Evolutionary conservation across 2,888 invertebrate genomes (phyloP).

Genomic region (Allophyes oxyacanthae): DNA sequence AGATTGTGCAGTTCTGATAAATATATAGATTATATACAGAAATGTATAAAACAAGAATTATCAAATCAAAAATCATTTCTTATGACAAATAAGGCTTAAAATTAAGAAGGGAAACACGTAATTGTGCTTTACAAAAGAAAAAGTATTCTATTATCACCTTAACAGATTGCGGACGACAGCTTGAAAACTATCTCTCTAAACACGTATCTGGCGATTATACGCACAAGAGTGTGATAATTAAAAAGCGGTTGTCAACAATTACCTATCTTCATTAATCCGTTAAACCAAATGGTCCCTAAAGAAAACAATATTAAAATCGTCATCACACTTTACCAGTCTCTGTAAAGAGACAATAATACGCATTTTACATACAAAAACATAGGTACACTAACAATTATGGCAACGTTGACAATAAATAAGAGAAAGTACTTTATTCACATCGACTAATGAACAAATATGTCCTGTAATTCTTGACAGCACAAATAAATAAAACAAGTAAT

Average conservation of each 20-base stretch:
- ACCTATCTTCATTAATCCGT: conserved; percentile 70
- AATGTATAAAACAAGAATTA: conserved; percentile 69
- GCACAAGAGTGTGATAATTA: conserved; percentile 51
- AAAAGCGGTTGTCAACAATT: conserved; percentile 67
- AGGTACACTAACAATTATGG: conserved; percentile 87
- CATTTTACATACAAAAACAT: conserved; percentile 84
- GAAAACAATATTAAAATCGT: conserved; percentile 83
- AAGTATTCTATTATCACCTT: conserved; percentile 86
- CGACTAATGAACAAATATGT: conserved; percentile 69
- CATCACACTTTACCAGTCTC: conserved; percentile 83
- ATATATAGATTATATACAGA: conserved; percentile 79
- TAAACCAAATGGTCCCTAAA: conserved; percentile 88
- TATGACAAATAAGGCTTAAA: conserved; percentile 75
- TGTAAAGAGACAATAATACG: conserved; percentile 82
- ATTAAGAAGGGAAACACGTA: conserved; percentile 75
- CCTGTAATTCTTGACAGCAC: conserved; percentile 79
- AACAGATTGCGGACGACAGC: conserved; percentile 64
- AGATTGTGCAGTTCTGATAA: conserved; percentile 81
- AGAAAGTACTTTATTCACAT: conserved; percentile 81
- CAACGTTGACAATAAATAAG: conserved; percentile 89
- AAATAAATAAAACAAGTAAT: conserved; percentile 71
- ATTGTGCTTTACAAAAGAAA: conserved; percentile 85
- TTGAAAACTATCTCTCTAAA: conserved; percentile 61
- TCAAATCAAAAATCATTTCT: conserved; percentile 69
- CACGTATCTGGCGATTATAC: conserved; percentile 80